Base-by-base conservation (phyloP, 2,113 vertebrate species). In the Hydrolagus affinis region DNA sequence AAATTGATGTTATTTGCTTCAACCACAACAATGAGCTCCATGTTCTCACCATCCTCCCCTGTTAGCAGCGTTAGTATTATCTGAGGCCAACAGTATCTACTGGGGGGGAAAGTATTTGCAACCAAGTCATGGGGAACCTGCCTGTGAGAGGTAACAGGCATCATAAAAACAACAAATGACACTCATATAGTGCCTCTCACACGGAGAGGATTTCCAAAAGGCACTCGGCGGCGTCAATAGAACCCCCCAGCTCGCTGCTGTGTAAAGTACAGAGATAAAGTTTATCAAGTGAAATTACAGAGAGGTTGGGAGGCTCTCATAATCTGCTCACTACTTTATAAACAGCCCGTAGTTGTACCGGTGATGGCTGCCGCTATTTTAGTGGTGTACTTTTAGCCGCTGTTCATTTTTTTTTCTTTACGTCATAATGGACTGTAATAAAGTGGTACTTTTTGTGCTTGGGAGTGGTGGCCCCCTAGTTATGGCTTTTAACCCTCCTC, bases 401-500 rank as follows among this genome's bases (percentile, higher is more conserved):
- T 66, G 60, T 62, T 30, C 60, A 30, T 8, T 83, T 83, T 8
- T 83, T 83, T 44, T 44, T 28, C 25, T 83, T 83, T 83, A 83
- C 66, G 64, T 83, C 66, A 66, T 83, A 30, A 66, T 83, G 32
- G 64, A 66, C 30, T 44, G 44, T 21, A 66, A 83, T 83, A 83
- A 83, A 83, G 8, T 66, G 77, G 6, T 44, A 64, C 30, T 4
- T 66, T 14, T 32, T 32, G 32, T n/a, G 15, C 66, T 68, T 68
- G 62, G n/a, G n/a, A 3, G 62, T 32, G 78, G 14, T 66, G 60
- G 44, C 44, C 44, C n/a, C 44, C 44, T 19, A 66, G 14, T 64
- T 83, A 64, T 25, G 78, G 23, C 25, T 25, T 30, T 78, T 78
- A 78, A 28, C 59, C 57, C 59, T 66, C 12, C 44, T 19, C 60